phyloP scores from a whole-genome alignment of 2,113 vertebrate genomes.

The Pitta sordida region DNA sequence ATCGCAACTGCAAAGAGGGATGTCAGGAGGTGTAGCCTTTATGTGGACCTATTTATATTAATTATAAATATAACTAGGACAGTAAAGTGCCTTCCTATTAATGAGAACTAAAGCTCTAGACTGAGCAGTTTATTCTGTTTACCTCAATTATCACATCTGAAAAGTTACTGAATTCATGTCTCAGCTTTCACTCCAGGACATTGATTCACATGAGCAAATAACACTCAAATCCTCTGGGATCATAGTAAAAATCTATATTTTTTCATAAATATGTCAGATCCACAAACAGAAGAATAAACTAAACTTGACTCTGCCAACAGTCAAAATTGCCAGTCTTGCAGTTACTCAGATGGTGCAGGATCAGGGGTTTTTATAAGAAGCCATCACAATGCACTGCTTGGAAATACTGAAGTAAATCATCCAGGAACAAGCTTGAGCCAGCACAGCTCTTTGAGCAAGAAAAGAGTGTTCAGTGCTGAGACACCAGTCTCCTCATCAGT shows the following conservation, averaged over 20 bases:
- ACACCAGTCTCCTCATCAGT: background rate
- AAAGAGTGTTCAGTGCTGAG: background rate
- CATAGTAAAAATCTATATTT: background rate
- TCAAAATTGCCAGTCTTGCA: background rate
- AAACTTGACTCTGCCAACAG: background rate
- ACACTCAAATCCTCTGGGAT: background rate
- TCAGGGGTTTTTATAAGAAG: background rate
- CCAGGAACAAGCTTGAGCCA: background rate
- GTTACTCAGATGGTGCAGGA: background rate
- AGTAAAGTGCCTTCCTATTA: background rate
- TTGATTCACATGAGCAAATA: background rate
- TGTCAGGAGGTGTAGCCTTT: background rate
- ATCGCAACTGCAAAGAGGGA: background rate
- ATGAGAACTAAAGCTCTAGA: background rate
- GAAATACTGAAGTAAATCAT: background rate
- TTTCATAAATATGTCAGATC: background rate
- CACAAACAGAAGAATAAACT: background rate
- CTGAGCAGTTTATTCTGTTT: background rate
- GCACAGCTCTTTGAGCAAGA: background rate
- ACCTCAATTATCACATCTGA: background rate
- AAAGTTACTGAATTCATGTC: background rate
- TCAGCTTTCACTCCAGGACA: background rate
- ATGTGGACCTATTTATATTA: background rate
- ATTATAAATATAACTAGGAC: background rate
- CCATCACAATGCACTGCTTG: background rate